Evolutionary conservation across 2,888 invertebrate genomes (phyloP).

Genomic region (Pseudococcus jackbeardsleyi): DNA sequence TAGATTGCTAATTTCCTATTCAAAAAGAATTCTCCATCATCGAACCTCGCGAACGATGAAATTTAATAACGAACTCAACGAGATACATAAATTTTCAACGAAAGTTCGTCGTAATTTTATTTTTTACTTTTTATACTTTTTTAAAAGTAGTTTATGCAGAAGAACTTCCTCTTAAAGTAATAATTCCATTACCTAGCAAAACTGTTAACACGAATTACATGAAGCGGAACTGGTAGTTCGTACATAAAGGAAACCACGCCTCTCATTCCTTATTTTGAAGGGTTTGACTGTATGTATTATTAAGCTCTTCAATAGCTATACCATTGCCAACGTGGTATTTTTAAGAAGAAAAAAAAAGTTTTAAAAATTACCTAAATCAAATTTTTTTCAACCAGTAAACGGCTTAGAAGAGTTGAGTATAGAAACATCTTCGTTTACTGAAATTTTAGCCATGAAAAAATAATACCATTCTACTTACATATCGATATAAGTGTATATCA

Average conservation of each 20-base stretch:
- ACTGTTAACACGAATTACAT: conserved; percentile 59
- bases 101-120: conserved; percentile 46
- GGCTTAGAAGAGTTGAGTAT: no score
- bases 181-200: conserved; percentile 56
- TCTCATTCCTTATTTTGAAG: conserved; percentile 48
- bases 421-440: no score
- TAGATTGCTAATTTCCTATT: conserved; percentile 29
- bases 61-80: conserved; percentile 44
- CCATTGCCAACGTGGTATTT: conserved; percentile 43
- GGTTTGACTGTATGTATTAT: conserved; percentile 42
- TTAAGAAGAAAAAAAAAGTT: conserved; percentile 31
- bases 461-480: no score
- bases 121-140: conserved; percentile 45
- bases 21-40: conserved; percentile 20
- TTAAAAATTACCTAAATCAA: neutral
- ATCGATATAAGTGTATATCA: no score
- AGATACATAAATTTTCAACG: conserved; percentile 19
- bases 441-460: no score
- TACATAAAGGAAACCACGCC: conserved; percentile 50
- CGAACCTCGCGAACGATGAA: conserved; percentile 1
- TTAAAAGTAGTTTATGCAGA: conserved; percentile 53
- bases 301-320: conserved; percentile 39
- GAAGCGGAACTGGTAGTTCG: conserved; percentile 57
- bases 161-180: conserved; percentile 56
- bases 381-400: neutral